Base-by-base conservation (phyloP, 2,888 invertebrate species). In the Sinelater perroti region DNA sequence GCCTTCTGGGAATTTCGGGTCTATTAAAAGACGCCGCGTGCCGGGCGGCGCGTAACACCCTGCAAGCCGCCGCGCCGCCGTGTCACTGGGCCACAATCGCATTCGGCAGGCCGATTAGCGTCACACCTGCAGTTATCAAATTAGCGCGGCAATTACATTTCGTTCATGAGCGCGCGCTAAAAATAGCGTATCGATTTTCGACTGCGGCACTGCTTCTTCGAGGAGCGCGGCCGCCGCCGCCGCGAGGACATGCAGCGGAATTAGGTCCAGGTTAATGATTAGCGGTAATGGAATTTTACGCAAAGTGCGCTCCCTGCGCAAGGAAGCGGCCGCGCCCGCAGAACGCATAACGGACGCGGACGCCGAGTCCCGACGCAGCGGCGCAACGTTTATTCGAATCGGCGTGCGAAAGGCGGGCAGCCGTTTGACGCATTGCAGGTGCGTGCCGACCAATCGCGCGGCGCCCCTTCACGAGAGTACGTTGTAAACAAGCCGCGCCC, bases 381-480 rank as follows among this genome's bases (percentile, higher is more conserved):
- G 58, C 58, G 60, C 60, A 60, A 60, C 51, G 24, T 44, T 56
- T 56, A 58, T 60, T 60, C 62, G 67, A 67, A 72, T 70, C 72
- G 70, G 70, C 72, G 74, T 73, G 72, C 72, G 69, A 70, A 71
- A 70, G 69, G 68, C 71, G 70, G 74, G 68, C 65, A 67, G 77
- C 75, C 62, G 80, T 80, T 83, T 89, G 89, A 88, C 89, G 89
- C 89, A 90, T 89, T 90, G 90, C 90, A 89, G 90, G 89, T 90
- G 87, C 86, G 86, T 85, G 82, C 78, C 82, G 83, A 83, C 89
- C 89, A 89, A 90, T 89, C 86, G 84, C 83, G 84, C 84, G 82
- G 83, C 84, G 81, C 69, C 72, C 70, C 75, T 72, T 80, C 80
- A 70, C 74, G 72, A 77, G 79, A 85, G 82, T 83, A 83, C 82